Percentiles rank a stretch among this genome's conserved stretches.
These are phyloP conservation scores for Drosophila peninsularis DNA, from an alignment of 2,888 invertebrate species.

Conservation along the genomic window DNA sequence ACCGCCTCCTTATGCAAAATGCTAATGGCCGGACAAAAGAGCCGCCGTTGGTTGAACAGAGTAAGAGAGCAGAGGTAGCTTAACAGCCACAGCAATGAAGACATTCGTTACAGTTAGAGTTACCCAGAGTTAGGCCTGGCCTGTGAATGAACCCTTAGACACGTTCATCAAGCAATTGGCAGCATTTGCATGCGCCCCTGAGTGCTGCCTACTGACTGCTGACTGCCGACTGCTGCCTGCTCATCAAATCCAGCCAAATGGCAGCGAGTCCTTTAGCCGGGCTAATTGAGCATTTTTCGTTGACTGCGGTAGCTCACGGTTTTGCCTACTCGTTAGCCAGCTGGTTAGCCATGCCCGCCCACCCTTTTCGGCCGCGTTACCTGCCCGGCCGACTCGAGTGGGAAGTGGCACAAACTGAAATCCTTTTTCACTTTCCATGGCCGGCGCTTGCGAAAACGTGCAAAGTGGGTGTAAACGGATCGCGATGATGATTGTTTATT, in stretches of 20 bases:
- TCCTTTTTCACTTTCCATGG: conserved; percentile 72
- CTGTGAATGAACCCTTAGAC: conserved; percentile 74
- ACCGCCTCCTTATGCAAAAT: conserved; percentile 68
- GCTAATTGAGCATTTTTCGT: conserved; percentile 78
- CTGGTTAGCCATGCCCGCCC: conserved; percentile 36
- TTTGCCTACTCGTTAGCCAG: conserved; percentile 66
- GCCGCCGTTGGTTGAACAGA: conserved; percentile 13
- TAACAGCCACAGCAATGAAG: conserved; percentile 54
- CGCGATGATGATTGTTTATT: conserved; percentile 80
- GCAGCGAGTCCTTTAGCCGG: conserved; percentile 50
- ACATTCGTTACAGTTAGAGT: conserved; percentile 61
- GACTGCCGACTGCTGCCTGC: conserved; percentile 18
- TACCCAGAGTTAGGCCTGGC: conserved; percentile 61
- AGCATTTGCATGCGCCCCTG: conserved; percentile 63
- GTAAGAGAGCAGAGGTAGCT: conserved; percentile 1
- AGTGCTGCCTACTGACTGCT: conserved; percentile 12
- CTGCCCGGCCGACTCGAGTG: conserved; percentile 17
- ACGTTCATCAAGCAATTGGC: conserved; percentile 79
- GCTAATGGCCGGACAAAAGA: conserved; percentile 43
- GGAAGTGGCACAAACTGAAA: conserved; percentile 51
- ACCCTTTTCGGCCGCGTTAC: conserved; percentile 1
- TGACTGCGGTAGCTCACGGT: conserved; percentile 60
- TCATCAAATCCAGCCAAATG: conserved; percentile 47
- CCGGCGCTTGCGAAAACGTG: conserved; percentile 72
- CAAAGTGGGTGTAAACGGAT: conserved; percentile 82